These are phyloP conservation scores for Agelas oroides DNA, from an alignment of 37 sponge, comb jelly and placozoan genomes.

Conservation along the genomic window DNA sequence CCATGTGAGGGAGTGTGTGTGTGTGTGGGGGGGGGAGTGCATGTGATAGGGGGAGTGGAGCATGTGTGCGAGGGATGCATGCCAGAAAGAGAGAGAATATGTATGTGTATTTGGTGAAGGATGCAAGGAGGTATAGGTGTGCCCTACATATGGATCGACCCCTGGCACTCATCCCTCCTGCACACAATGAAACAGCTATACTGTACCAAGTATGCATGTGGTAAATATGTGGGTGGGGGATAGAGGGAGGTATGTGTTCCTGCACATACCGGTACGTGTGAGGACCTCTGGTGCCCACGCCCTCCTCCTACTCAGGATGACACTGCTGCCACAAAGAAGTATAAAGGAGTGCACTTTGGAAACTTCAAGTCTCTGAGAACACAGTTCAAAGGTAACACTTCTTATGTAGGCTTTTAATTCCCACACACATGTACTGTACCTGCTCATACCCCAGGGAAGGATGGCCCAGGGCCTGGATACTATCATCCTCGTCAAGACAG, in stretches of 20 bases:
- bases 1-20: slow-evolving; percentile 36
- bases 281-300: too few species aligned
- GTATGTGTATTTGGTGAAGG: too few species aligned
- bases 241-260: too few species aligned
- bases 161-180: too few species aligned
- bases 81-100: background rate
- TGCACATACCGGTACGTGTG: too few species aligned
- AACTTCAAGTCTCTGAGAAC: slow-evolving; percentile 55
- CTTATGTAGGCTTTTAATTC: background rate
- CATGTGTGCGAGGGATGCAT: background rate
- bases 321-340: slow-evolving; percentile 73
- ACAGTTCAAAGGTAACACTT: slow-evolving; percentile 74
- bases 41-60: too few species aligned
- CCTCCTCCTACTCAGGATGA: slow-evolving; percentile 26
- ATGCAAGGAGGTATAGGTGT: too few species aligned
- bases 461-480: slow-evolving; percentile 89
- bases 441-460: slow-evolving; percentile 27
- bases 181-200: too few species aligned
- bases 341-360: slow-evolving; percentile 90
- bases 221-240: too few species aligned
- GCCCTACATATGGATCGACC: too few species aligned
- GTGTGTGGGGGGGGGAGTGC: too few species aligned
- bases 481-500: slow-evolving; percentile 49
- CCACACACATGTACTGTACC: background rate
- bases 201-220: too few species aligned